Evolutionary conservation across 2,113 vertebrate genomes (phyloP).

Genomic region (Ictalurus punctatus): DNA sequence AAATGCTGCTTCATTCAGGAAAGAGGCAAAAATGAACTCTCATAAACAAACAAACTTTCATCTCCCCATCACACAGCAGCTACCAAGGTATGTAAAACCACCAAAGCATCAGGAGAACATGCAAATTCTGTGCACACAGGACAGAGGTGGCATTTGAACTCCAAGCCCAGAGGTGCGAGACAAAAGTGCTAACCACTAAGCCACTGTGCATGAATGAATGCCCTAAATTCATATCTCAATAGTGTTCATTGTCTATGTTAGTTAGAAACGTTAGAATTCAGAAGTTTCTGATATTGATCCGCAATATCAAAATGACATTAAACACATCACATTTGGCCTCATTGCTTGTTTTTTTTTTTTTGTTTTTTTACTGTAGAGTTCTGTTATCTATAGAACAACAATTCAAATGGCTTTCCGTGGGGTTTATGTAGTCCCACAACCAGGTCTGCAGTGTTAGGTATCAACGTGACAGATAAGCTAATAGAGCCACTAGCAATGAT

Average conservation of each 20-base stretch:
- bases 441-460: not conserved
- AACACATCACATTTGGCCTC: not conserved
- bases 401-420: not conserved
- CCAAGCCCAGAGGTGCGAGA: too few relatives aligned
- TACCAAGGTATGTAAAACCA: too few relatives aligned
- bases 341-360: not conserved
- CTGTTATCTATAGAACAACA: not conserved
- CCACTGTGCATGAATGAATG: too few relatives aligned
- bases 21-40: not conserved
- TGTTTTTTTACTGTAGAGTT: too few relatives aligned
- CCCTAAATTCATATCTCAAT: not conserved
- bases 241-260: too few relatives aligned
- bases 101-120: too few relatives aligned
- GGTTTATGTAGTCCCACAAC: not conserved
- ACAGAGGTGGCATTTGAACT: too few relatives aligned
- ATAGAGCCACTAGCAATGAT: not conserved
- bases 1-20: not conserved
- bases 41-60: too few relatives aligned
- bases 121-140: too few relatives aligned
- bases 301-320: not conserved
- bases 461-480: not conserved
- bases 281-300: not conserved
- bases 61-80: too few relatives aligned
- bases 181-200: too few relatives aligned
- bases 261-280: too few relatives aligned